Conservation (phyloP, 2,113 vertebrate species). For the Lophius piscatorius region DNA sequence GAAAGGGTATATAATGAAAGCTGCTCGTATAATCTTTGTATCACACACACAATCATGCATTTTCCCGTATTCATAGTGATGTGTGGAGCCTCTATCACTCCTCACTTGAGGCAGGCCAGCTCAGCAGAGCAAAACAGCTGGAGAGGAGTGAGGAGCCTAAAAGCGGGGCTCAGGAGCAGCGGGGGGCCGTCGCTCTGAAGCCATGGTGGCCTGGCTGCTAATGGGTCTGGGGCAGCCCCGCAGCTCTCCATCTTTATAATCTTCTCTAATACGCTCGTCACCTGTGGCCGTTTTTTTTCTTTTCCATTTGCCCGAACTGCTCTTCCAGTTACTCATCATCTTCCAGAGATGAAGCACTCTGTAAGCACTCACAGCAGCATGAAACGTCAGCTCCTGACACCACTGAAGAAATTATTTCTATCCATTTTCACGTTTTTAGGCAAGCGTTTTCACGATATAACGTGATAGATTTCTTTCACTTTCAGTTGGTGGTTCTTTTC, state of each 20-base stretch:
- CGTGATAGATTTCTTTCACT: too few species aligned
- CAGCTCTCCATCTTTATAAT: constrained; percentile 68
- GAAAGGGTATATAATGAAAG: constrained; percentile 5
- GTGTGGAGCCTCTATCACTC: constrained; percentile 31
- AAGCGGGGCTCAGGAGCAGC: constrained; percentile 54
- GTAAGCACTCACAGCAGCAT: constrained; percentile 12
- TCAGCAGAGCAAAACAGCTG: constrained; percentile 49
- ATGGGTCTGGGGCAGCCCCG: constrained; percentile 38
- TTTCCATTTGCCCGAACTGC: constrained; percentile 59
- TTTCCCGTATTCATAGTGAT: constrained; percentile 10
- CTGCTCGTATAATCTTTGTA: constrained; percentile 1
- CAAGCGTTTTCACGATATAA: too few species aligned
- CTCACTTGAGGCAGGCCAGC: constrained; percentile 19
- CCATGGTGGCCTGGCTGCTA: constrained; percentile 49
- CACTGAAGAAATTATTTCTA: neutral
- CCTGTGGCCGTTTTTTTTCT: constrained; percentile 72
- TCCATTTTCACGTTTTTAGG: constrained; percentile 10
- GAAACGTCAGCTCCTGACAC: neutral
- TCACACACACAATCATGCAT: neutral
- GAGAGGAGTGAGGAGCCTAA: constrained; percentile 34
- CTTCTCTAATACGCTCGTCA: constrained; percentile 59
- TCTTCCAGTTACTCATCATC: constrained; percentile 34
- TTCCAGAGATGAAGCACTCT: constrained; percentile 12
- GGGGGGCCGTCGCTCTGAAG: constrained; percentile 32
- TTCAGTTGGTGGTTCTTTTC: too few species aligned